phyloP scores from a whole-genome alignment of 1,140 invertebrate genomes.

The Pemphigus obesinymphae region DNA sequence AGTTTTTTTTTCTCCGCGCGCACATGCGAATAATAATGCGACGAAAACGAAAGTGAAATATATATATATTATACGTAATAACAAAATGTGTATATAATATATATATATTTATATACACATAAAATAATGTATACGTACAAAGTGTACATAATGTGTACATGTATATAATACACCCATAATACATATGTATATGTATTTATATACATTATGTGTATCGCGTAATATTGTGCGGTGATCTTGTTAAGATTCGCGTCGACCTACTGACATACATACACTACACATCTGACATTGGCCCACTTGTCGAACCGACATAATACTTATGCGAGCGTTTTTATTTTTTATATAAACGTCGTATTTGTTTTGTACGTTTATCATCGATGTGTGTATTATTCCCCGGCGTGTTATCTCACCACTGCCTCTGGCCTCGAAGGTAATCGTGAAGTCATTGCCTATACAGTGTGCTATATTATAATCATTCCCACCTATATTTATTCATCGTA shows the following conservation, averaged over 20 bases:
- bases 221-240: constrained; percentile 33
- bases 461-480: background rate
- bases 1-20: background rate
- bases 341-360: constrained; percentile 24
- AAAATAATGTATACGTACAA: too few species aligned
- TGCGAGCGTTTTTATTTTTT: background rate
- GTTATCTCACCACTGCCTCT: constrained; percentile 11
- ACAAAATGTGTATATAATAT: too few species aligned
- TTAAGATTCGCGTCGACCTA: constrained; percentile 40
- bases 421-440: constrained; percentile 15
- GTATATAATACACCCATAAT: too few species aligned
- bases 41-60: constrained; percentile 17
- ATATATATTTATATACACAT: background rate
- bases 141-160: too few species aligned
- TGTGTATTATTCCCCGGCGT: constrained; percentile 9
- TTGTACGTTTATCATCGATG: constrained; percentile 10
- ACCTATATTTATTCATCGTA: background rate
- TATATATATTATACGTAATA: too few species aligned
- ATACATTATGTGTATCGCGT: constrained; percentile 16
- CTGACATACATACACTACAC: constrained; percentile 1
- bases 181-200: background rate
- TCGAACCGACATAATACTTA: constrained; percentile 5
- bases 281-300: constrained; percentile 36
- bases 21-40: constrained; percentile 17
- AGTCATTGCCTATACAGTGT: background rate